Percentiles rank a stretch among this genome's conserved stretches.
phyloP scores from a whole-genome alignment of 2,888 invertebrate genomes.

The Gerris lacustris region DNA sequence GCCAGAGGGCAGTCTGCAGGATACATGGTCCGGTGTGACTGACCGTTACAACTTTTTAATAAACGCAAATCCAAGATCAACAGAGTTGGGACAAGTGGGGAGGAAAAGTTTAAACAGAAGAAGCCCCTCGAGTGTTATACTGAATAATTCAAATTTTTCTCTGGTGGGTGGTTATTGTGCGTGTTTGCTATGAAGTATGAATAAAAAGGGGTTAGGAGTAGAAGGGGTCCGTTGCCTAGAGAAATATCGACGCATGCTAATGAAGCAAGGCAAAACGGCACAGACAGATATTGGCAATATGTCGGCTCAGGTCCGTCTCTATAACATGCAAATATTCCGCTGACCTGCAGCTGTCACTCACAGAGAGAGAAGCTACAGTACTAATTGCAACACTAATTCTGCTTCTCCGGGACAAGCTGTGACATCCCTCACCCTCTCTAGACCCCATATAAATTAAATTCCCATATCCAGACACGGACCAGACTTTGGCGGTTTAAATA shows the following conservation, averaged over 20 bases:
- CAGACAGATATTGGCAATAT: too few relatives aligned
- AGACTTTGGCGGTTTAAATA: not conserved
- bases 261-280: too few relatives aligned
- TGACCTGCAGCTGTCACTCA: constrained; percentile 3
- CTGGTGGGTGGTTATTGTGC: too few relatives aligned
- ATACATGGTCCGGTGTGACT: not conserved
- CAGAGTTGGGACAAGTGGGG: not conserved
- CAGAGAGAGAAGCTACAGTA: not conserved
- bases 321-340: constrained; percentile 1
- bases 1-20: not conserved
- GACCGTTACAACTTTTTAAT: constrained; percentile 5
- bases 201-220: too few relatives aligned
- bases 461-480: too few relatives aligned
- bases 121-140: not conserved
- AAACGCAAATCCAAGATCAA: constrained; percentile 5
- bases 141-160: not conserved
- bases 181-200: too few relatives aligned
- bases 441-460: too few relatives aligned
- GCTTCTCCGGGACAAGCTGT: not conserved
- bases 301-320: too few relatives aligned
- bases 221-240: too few relatives aligned
- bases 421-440: not conserved
- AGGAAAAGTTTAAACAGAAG: not conserved
- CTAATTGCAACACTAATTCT: not conserved
- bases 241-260: too few relatives aligned